phyloP scores from a whole-genome alignment of 2,113 vertebrate genomes.

The Onychostruthus taczanowskii region DNA sequence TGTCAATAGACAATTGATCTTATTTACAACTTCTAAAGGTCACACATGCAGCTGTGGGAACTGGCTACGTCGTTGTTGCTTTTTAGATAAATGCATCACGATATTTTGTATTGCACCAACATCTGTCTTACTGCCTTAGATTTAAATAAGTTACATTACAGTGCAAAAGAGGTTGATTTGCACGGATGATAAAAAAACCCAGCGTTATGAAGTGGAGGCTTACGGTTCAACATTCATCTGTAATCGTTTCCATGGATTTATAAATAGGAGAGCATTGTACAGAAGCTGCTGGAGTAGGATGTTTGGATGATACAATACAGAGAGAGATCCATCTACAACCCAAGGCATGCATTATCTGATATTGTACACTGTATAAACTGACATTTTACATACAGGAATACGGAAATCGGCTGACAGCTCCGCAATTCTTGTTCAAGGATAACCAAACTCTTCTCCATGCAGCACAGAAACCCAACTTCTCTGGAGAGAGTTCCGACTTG shows the following conservation, averaged over 20 bases:
- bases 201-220: conserved; percentile 75
- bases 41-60: conserved; percentile 77
- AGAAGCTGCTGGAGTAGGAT: conserved; percentile 81
- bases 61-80: conserved; percentile 42
- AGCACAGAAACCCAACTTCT: conserved; percentile 75
- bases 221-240: conserved; percentile 79
- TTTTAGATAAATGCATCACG: conserved; percentile 75
- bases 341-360: conserved; percentile 85
- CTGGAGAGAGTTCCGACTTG: conserved; percentile 58
- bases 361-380: conserved; percentile 82
- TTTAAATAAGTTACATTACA: conserved; percentile 86
- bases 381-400: conserved; percentile 76
- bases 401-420: conserved; percentile 72
- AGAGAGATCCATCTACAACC: conserved; percentile 81
- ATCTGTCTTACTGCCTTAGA: conserved; percentile 79
- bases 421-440: conserved; percentile 66
- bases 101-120: conserved; percentile 77
- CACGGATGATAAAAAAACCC: conserved; percentile 80
- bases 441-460: conserved; percentile 75
- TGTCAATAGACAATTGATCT: conserved; percentile 74
- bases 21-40: conserved; percentile 84
- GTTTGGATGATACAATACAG: conserved; percentile 79
- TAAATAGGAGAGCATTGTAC: conserved; percentile 87
- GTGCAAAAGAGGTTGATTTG: conserved; percentile 82
- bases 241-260: conserved; percentile 70